Evolutionary conservation across 2,888 invertebrate species (phyloP).

Genomic region (Epirrhoe tristata): DNA sequence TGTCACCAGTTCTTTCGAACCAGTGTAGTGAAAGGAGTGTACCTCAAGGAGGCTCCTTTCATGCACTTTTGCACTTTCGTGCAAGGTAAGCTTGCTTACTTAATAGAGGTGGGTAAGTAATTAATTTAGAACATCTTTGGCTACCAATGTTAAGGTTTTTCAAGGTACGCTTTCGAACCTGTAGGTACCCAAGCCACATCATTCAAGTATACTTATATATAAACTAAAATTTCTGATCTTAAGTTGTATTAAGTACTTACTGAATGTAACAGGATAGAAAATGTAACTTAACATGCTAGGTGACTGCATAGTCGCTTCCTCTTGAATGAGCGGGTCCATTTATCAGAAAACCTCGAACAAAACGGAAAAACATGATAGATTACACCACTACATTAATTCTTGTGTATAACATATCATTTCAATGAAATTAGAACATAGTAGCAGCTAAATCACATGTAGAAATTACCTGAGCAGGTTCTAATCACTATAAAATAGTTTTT

Average conservation of each 20-base stretch:
- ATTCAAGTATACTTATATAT: neutral
- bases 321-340: constrained; percentile 52
- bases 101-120: too few relatives aligned
- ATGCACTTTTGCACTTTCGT: too few relatives aligned
- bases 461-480: neutral
- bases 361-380: constrained; percentile 14
- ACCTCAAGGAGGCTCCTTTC: too few relatives aligned
- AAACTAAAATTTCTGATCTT: too few relatives aligned
- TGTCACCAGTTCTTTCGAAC: too few relatives aligned
- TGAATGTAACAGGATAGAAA: constrained; percentile 54
- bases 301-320: constrained; percentile 34
- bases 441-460: neutral
- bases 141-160: too few relatives aligned
- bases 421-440: neutral
- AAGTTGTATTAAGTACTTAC: constrained; percentile 49
- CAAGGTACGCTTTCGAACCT: too few relatives aligned
- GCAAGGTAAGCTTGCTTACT: too few relatives aligned
- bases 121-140: too few relatives aligned
- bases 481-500: neutral
- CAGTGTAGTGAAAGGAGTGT: too few relatives aligned
- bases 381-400: neutral
- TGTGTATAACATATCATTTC: neutral
- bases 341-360: constrained; percentile 32
- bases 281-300: constrained; percentile 37
- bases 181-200: neutral